Evolutionary conservation across 2,797 vertebrate genomes (phyloP).

Genomic region (Telmatherina bonti): DNA sequence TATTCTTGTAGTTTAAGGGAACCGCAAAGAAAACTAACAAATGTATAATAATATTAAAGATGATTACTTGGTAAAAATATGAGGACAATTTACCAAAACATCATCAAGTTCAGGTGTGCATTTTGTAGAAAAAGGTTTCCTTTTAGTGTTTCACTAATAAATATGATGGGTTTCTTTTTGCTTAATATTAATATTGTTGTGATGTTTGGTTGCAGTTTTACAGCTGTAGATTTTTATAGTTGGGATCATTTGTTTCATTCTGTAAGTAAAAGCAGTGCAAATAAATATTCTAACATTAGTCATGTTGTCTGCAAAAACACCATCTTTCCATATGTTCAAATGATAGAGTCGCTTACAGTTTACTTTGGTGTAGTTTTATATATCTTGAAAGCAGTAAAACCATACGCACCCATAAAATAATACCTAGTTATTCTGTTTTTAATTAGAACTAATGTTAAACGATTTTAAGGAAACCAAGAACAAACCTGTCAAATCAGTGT

Average conservation of each 20-base stretch:
- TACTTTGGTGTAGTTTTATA: background rate
- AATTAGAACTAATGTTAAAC: background rate
- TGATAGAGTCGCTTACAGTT: background rate
- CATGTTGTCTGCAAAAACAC: background rate
- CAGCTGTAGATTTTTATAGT: background rate
- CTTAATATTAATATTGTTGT: background rate
- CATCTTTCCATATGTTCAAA: background rate
- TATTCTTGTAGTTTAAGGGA: background rate
- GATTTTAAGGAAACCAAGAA: background rate
- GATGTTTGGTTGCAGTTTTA: no score
- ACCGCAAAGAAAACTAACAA: background rate
- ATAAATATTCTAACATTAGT: no score
- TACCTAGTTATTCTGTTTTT: background rate
- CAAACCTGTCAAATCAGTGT: background rate
- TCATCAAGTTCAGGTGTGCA: background rate
- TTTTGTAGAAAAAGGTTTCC: background rate
- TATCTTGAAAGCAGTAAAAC: background rate
- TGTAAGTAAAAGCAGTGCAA: background rate
- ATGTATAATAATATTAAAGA: background rate
- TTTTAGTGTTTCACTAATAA: background rate
- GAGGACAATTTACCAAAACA: background rate
- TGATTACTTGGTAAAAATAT: no score
- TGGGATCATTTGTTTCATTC: background rate
- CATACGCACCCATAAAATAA: background rate
- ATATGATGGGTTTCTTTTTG: background rate